A percentile compares a stretch with the other conserved stretches of the same genome.
These are phyloP conservation scores for Bombyx mandarina DNA, from an alignment of 1,140 invertebrate genomes.

Conservation along the genomic window DNA sequence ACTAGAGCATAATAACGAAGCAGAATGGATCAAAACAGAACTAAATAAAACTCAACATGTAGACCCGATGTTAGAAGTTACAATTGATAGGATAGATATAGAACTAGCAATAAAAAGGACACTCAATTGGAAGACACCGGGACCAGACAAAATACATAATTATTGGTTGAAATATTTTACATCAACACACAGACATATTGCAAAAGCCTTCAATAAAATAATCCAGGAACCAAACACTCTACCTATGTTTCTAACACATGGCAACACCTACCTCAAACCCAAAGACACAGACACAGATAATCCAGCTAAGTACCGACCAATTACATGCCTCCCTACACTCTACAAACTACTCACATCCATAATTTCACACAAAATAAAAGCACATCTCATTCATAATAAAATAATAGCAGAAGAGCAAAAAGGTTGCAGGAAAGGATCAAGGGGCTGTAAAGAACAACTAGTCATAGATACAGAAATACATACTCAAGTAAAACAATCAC, in stretches of 20 bases:
- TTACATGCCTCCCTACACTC: conserved; percentile 24
- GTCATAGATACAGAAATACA: conserved; percentile 10
- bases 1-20: conserved; percentile 12
- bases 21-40: conserved; percentile 17
- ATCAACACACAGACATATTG: background rate
- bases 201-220: conserved; percentile 6
- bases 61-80: conserved; percentile 8
- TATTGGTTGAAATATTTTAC: conserved; percentile 15
- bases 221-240: conserved; percentile 6
- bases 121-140: conserved; percentile 10
- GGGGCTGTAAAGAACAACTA: conserved; percentile 23
- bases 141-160: conserved; percentile 12
- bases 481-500: conserved; percentile 4
- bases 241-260: conserved; percentile 12
- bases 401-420: conserved; percentile 22
- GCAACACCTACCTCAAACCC: conserved; percentile 19
- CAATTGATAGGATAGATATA: conserved; percentile 7
- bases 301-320: conserved; percentile 22
- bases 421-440: conserved; percentile 14
- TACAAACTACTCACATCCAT: conserved; percentile 19
- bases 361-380: conserved; percentile 11
- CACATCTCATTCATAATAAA: conserved; percentile 13
- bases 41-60: conserved; percentile 3
- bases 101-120: conserved; percentile 10
- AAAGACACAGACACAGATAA: conserved; percentile 20